These are phyloP conservation scores for Pyrocephalus nanus DNA, from an alignment of 2,797 vertebrate species.

Conservation along the genomic window DNA sequence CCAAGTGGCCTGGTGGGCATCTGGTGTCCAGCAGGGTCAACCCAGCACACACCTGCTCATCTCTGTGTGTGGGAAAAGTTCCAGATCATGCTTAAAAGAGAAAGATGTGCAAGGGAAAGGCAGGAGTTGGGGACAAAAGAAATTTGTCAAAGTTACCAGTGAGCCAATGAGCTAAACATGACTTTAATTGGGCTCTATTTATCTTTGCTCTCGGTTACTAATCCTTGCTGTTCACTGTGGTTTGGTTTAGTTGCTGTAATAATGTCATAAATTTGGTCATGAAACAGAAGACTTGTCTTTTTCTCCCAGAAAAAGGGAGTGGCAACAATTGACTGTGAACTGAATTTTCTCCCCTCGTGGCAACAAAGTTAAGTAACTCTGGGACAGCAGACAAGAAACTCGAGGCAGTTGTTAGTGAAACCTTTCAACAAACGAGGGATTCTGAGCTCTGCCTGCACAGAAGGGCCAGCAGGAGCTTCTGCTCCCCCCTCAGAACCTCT, in stretches of 20 bases:
- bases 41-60: fast-evolving
- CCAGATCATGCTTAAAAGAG: neutral
- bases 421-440: neutral
- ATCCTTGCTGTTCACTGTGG: neutral
- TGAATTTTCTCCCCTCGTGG: neutral
- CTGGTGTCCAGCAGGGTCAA: neutral
- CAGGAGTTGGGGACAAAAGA: neutral
- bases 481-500: neutral
- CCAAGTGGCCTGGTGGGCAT: neutral
- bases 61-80: neutral
- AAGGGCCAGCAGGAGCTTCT: neutral
- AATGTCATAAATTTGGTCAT: neutral
- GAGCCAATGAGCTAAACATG: neutral
- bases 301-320: neutral
- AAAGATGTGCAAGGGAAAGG: neutral
- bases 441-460: neutral
- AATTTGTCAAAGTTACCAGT: neutral
- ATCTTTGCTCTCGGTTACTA: neutral
- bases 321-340: neutral
- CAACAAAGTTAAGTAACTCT: neutral
- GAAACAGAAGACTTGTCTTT: neutral
- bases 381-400: neutral
- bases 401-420: neutral
- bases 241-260: neutral
- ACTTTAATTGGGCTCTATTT: neutral